Evolutionary conservation across 2,113 vertebrate species (phyloP).

Genomic region (Henicopernis longicauda): DNA sequence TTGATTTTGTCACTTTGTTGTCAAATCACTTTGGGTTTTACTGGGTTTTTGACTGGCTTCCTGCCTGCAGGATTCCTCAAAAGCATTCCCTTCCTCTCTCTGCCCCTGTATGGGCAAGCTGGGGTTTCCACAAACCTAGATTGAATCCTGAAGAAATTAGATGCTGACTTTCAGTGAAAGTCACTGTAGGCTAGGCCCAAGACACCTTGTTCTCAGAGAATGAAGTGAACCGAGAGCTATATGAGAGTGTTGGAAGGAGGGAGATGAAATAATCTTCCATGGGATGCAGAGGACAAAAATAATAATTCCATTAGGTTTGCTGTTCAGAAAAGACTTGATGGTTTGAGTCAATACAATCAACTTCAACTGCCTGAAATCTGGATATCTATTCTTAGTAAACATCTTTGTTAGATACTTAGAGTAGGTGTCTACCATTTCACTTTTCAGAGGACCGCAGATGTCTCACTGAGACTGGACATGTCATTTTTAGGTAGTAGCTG

Average conservation of each 20-base stretch:
- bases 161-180: not conserved
- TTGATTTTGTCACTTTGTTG: not conserved
- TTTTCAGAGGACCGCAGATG: not conserved
- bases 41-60: not conserved
- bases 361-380: not conserved
- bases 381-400: not conserved
- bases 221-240: not conserved
- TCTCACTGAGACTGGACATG: not conserved
- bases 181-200: not conserved
- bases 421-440: not conserved
- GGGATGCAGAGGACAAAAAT: not conserved
- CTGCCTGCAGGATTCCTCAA: not conserved
- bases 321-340: not conserved
- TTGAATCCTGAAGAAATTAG: not conserved
- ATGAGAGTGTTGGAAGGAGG: not conserved
- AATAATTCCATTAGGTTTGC: not conserved
- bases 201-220: not conserved
- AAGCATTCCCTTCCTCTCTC: not conserved
- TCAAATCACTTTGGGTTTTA: not conserved
- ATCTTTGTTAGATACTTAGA: not conserved
- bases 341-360: not conserved
- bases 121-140: not conserved
- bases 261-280: not conserved
- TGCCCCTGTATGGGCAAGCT: not conserved
- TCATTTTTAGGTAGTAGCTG: not conserved